Percentiles rank a stretch among this genome's conserved stretches.
phyloP scores from a whole-genome alignment of 2,888 invertebrate species.

The Andrena marginata region DNA sequence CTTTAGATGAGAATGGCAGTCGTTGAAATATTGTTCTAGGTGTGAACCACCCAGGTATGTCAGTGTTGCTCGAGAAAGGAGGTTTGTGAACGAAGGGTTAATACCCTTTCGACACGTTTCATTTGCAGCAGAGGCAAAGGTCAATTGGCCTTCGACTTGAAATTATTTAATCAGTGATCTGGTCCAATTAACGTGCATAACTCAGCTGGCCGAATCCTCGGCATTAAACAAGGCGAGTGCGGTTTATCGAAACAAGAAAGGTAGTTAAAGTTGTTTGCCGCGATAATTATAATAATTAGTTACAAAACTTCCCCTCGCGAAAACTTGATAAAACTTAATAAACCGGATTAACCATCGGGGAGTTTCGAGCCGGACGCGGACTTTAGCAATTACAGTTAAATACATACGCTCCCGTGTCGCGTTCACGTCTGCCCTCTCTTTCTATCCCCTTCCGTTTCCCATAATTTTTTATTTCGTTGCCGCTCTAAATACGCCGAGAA shows the following conservation, averaged over 20 bases:
- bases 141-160: slow-evolving; percentile 21
- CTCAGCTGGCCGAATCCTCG: slow-evolving; percentile 15
- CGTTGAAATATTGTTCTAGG: no score
- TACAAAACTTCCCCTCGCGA: slow-evolving; percentile 43
- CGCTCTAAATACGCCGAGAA: background rate
- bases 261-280: slow-evolving; percentile 42
- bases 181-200: slow-evolving; percentile 44
- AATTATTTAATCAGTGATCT: slow-evolving; percentile 11
- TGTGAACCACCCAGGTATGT: no score
- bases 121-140: background rate
- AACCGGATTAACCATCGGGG: slow-evolving; percentile 52
- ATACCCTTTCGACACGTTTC: background rate
- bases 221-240: slow-evolving; percentile 31
- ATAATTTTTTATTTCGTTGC: background rate
- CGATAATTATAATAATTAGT: slow-evolving; percentile 63
- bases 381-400: slow-evolving; percentile 53
- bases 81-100: no score
- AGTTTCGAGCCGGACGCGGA: slow-evolving; percentile 36
- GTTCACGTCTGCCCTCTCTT: background rate
- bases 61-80: no score
- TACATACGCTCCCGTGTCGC: background rate
- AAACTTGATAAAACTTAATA: slow-evolving; percentile 59
- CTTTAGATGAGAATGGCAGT: no score
- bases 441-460: no score
- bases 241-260: slow-evolving; percentile 43